Conservation (phyloP, 2,888 invertebrate species). For the Scaeva pyrastri region DNA sequence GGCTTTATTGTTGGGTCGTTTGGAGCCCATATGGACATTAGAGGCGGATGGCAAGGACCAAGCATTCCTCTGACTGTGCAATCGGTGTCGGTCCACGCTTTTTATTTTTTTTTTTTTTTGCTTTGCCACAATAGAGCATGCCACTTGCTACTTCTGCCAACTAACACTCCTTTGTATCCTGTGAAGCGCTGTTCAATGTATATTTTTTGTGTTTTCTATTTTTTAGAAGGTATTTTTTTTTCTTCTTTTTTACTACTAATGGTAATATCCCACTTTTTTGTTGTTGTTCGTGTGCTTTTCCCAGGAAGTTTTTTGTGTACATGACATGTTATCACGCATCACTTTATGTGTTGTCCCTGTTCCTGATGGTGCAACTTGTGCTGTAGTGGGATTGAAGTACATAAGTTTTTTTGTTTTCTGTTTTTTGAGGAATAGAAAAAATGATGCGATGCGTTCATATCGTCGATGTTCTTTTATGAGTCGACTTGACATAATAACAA, state of each 20-base stretch:
- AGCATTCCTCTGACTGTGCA: slow-evolving; percentile 34
- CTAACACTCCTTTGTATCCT: slow-evolving; percentile 41
- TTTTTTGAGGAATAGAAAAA: background rate
- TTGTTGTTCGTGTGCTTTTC: background rate
- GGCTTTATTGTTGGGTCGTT: slow-evolving; percentile 37
- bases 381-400: slow-evolving; percentile 20
- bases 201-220: slow-evolving; percentile 14
- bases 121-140: slow-evolving; percentile 38
- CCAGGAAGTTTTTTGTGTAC: slow-evolving; percentile 58
- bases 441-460: slow-evolving; percentile 31
- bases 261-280: slow-evolving; percentile 23
- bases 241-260: too few relatives aligned
- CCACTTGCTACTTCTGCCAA: slow-evolving; percentile 47
- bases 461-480: slow-evolving; percentile 17
- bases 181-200: slow-evolving; percentile 34
- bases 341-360: slow-evolving; percentile 43
- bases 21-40: background rate
- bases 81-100: slow-evolving; percentile 37
- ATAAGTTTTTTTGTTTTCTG: background rate
- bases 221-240: slow-evolving; percentile 30
- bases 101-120: slow-evolving; percentile 11
- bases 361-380: slow-evolving; percentile 43
- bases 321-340: slow-evolving; percentile 68
- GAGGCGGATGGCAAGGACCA: background rate
- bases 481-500: slow-evolving; percentile 10